Percentiles rank a stretch among this genome's conserved stretches.
Evolutionary conservation across 2,113 vertebrate genomes (phyloP).

Genomic region (Paedocypris sp.): DNA sequence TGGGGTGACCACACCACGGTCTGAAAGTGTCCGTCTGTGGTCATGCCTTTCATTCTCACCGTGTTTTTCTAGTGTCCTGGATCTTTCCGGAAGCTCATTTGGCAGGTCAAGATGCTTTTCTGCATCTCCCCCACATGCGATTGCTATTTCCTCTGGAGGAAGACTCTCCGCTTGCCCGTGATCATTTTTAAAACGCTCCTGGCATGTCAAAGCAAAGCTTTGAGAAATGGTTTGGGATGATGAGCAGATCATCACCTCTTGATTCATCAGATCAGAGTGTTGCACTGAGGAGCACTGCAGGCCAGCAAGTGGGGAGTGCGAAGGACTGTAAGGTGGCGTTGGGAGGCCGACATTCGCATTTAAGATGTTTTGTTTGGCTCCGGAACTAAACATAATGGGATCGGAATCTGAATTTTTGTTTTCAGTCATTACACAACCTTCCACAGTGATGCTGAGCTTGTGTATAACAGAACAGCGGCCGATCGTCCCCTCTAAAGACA

Average conservation of each 20-base stretch:
- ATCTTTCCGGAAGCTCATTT: not conserved
- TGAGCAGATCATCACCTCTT: slow-evolving; percentile 35
- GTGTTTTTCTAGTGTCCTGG: too few relatives aligned
- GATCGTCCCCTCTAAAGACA: slow-evolving; percentile 45
- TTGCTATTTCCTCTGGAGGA: slow-evolving; percentile 14
- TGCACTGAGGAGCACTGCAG: slow-evolving; percentile 49
- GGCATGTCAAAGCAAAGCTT: not conserved
- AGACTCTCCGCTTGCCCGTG: slow-evolving; percentile 21
- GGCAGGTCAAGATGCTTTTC: slow-evolving; percentile 1
- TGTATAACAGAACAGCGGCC: slow-evolving; percentile 18
- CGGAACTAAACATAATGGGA: slow-evolving; percentile 65
- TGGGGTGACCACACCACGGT: not conserved
- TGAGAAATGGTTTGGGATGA: not conserved
- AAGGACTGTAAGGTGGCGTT: slow-evolving; percentile 70
- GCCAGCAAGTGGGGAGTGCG: slow-evolving; percentile 52
- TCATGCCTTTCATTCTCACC: too few relatives aligned
- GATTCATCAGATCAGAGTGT: slow-evolving; percentile 28
- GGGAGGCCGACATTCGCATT: slow-evolving; percentile 70
- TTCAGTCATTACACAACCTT: slow-evolving; percentile 45
- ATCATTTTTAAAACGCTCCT: not conserved
- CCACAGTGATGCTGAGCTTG: slow-evolving; percentile 36
- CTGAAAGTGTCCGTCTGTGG: slow-evolving; percentile 5
- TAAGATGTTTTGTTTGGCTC: slow-evolving; percentile 65
- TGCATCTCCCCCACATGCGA: slow-evolving; percentile 10
- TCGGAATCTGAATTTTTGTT: slow-evolving; percentile 38